Conservation (phyloP, 2,797 vertebrate genomes). For the Sparidentex hasta region DNA sequence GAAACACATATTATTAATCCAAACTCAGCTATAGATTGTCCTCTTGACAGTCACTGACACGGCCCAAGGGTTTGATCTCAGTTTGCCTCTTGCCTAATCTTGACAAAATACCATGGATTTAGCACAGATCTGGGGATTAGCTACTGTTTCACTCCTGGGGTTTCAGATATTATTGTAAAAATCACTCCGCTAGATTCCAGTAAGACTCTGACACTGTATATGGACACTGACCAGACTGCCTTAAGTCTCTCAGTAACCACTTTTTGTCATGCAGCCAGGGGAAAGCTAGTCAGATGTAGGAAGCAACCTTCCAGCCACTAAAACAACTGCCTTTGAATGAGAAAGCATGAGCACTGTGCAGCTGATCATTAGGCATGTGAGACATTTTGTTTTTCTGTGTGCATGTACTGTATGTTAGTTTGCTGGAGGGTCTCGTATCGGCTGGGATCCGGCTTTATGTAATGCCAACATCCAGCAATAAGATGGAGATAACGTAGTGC, state of each 20-base stretch:
- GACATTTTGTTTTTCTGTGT: constrained; percentile 28
- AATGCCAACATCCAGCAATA: constrained; percentile 47
- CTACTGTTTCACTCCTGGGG: constrained; percentile 43
- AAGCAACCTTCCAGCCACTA: constrained; percentile 23
- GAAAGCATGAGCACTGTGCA: constrained; percentile 44
- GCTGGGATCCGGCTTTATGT: constrained; percentile 25
- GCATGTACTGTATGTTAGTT: constrained; percentile 40
- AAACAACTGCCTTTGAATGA: constrained; percentile 53
- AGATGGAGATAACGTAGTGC: constrained; percentile 34
- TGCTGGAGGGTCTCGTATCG: constrained; percentile 29
- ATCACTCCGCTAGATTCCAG: constrained; percentile 36
- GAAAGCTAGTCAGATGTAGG: constrained; percentile 32
- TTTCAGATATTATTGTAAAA: constrained; percentile 52
- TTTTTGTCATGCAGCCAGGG: constrained; percentile 41
- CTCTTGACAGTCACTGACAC: background rate
- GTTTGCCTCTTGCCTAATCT: constrained; percentile 40
- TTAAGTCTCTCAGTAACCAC: constrained; percentile 44
- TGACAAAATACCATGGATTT: constrained; percentile 47
- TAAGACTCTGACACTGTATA: constrained; percentile 31
- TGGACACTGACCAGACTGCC: constrained; percentile 44
- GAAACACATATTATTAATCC: background rate
- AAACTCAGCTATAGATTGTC: constrained; percentile 1
- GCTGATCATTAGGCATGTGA: constrained; percentile 58
- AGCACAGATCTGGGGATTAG: constrained; percentile 54
- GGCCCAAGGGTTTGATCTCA: constrained; percentile 29